Conservation (phyloP, 2,797 vertebrate species). For the Ptychadena robeensis region DNA sequence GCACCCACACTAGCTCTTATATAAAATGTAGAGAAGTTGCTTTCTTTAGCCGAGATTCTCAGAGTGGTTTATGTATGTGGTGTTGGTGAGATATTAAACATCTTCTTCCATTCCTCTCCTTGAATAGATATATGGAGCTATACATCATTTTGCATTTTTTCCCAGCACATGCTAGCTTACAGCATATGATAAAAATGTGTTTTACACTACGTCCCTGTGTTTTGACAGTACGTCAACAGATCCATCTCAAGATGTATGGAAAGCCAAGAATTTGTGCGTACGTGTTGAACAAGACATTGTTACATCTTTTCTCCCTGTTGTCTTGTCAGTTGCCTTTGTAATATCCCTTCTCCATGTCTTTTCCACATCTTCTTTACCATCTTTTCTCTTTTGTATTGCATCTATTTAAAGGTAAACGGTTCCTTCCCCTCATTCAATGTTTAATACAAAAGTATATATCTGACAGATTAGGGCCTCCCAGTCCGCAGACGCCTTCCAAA, state of each 20-base stretch:
- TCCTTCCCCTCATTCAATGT: too few species aligned
- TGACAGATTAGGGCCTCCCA: too few species aligned
- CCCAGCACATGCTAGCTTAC: not conserved
- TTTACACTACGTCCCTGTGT: slow-evolving; percentile 13
- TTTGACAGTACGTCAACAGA: slow-evolving; percentile 8
- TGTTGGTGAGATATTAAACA: slow-evolving; percentile 16
- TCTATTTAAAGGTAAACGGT: too few species aligned
- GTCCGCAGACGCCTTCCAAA: too few species aligned
- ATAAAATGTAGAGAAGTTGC: not conserved
- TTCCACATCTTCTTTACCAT: not conserved
- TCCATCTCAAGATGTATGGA: not conserved
- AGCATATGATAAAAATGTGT: slow-evolving; percentile 1
- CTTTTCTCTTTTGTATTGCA: not conserved
- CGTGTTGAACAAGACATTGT: not conserved
- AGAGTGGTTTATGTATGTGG: not conserved
- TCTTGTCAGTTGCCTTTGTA: not conserved
- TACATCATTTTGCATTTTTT: slow-evolving; percentile 22
- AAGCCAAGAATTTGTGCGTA: not conserved
- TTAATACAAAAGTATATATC: too few species aligned
- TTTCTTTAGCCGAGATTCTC: not conserved
- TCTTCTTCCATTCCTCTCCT: not conserved
- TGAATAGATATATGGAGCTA: slow-evolving; percentile 5
- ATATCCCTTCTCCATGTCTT: not conserved
- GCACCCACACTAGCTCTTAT: not conserved
- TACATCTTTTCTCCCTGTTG: not conserved